Evolutionary conservation across 2,113 vertebrate species (phyloP), one percentile per base, ranked within the genome.

Genomic region (Pedetes capensis): DNA sequence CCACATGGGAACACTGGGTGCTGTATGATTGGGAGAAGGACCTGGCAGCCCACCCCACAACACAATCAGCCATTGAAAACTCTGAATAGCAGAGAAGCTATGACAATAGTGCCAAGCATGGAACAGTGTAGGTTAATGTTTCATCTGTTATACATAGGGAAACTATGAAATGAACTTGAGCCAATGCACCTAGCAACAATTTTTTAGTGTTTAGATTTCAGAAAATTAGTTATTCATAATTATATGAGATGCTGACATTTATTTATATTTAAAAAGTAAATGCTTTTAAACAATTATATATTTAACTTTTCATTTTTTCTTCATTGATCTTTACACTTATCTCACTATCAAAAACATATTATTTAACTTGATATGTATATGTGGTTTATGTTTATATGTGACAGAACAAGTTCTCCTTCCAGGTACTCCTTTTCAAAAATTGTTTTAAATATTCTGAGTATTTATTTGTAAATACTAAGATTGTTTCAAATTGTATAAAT

Each of bases 351-450:
- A 2, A 55, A 71, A 75, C 14, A 61, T n/a, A 68, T 18, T 75
- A 69, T 39, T 8, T 59, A 51, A 61, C 51, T 90, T 51, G 39
- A 82, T 12, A 29, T 29, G 49, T 3, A 51, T 81, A 3, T 12
- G 37, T 64, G 11, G 27, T 71, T 12, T 11, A 86, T 32, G 63
- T 55, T 71, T 63, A 39, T 68, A 18, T 63, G 20, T 76, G 3
- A 14, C 16, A 44, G 3, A 4, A 6, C 20, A 69, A 75, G 49
- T 29, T 4, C 1, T 2, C 20, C 3, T 1, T 63, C 25, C 7
- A 34, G 7, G 8, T 4, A 47, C 10, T 55, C 4, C 11, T 55
- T 72, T 57, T 32, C 3, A 74, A 86, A 86, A 87, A 22, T 51
- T 59, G 4, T 66, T 59, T 87, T 37, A 39, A 5, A n/a, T 69